These are phyloP conservation scores for Gasterosteus nipponicus DNA, from an alignment of 2,113 vertebrate genomes.

Conservation along the genomic window DNA sequence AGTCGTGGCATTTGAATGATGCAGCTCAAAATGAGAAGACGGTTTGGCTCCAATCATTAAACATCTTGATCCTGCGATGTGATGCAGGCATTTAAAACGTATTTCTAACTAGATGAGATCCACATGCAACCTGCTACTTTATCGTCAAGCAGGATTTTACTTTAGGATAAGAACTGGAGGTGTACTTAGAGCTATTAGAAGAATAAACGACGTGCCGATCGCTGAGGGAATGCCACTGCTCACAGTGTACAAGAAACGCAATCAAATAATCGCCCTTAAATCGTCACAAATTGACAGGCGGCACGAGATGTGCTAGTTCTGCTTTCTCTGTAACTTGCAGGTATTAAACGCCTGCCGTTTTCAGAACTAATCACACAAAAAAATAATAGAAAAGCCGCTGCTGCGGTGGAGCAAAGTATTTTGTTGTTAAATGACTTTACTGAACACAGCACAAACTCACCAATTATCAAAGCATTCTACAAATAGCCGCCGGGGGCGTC, in stretches of 20 bases:
- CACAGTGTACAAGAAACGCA: background rate
- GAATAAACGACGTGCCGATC: background rate
- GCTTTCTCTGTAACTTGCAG: background rate
- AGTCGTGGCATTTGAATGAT: conserved; percentile 11
- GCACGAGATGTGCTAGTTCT: conserved; percentile 4
- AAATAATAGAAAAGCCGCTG: background rate
- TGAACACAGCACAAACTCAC: conserved; percentile 11
- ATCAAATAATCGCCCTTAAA: conserved; percentile 24
- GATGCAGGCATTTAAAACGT: background rate
- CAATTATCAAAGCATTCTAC: conserved; percentile 42
- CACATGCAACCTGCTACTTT: conserved; percentile 4
- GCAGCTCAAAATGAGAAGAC: conserved; percentile 34
- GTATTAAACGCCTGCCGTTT: conserved; percentile 23
- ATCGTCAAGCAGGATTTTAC: background rate
- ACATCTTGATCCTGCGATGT: conserved; percentile 11
- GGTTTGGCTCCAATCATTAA: conserved; percentile 39
- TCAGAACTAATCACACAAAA: background rate
- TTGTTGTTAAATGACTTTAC: conserved; percentile 8
- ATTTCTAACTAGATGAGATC: conserved; percentile 13
- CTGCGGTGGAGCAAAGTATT: background rate
- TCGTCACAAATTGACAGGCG: conserved; percentile 22
- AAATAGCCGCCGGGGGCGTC: background rate
- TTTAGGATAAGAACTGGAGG: background rate
- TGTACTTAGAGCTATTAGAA: conserved; percentile 8
- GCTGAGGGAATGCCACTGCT: background rate